Percentiles rank a stretch among this genome's conserved stretches.
Conservation (phyloP, 2,113 vertebrate species). For the Pithys albifrons region DNA sequence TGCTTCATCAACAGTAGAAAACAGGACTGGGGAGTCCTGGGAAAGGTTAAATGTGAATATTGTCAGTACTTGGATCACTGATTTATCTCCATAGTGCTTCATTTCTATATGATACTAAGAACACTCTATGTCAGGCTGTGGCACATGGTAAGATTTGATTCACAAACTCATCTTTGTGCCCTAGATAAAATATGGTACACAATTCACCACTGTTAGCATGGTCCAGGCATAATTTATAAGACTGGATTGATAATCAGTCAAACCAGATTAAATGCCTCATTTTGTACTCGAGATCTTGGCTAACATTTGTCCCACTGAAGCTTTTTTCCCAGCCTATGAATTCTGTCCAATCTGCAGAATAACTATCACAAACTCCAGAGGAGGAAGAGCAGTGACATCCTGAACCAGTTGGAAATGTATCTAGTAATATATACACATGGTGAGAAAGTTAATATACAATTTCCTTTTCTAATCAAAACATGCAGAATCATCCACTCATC, state of each 20-base stretch:
- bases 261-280: neutral
- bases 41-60: neutral
- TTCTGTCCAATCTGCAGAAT: neutral
- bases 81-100: neutral
- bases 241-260: neutral
- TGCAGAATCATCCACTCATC: neutral
- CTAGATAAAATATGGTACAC: neutral
- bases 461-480: neutral
- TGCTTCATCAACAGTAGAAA: neutral
- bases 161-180: neutral
- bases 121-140: neutral
- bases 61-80: neutral
- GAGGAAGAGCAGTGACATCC: neutral
- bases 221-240: neutral
- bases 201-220: neutral
- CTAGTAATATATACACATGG: neutral
- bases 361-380: neutral
- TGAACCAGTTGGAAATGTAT: neutral
- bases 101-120: neutral
- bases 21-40: neutral
- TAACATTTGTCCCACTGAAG: neutral
- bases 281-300: neutral
- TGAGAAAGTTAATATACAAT: neutral
- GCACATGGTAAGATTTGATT: neutral
- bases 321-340: neutral